Evolutionary conservation across 30 jellyfish, hydroid and myxozoan species (phyloP).

Genomic region (Pelagia noctiluca): DNA sequence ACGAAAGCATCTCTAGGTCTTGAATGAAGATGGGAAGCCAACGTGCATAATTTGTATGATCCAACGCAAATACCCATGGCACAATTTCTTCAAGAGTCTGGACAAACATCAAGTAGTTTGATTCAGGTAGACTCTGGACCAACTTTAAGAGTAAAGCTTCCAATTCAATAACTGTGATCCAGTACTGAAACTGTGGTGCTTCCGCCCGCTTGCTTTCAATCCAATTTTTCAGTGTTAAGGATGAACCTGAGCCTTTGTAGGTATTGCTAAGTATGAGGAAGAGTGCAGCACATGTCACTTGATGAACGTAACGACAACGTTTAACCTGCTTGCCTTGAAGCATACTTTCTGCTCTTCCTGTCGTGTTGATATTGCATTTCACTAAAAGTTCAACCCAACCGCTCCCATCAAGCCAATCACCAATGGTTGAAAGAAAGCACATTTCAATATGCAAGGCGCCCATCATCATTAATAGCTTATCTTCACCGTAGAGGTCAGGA

Average conservation of each 20-base stretch:
- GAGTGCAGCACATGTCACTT: constrained; percentile 48
- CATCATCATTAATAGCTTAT: constrained; percentile 22
- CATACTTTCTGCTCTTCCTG: constrained; percentile 47
- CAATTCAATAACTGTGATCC: constrained; percentile 42
- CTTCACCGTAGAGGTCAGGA: neutral
- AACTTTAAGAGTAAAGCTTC: constrained; percentile 16
- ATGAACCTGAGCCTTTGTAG: constrained; percentile 19
- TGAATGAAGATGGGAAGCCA: too few relatives aligned
- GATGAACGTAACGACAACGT: constrained; percentile 31
- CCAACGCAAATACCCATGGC: constrained; percentile 62
- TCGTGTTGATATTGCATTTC: constrained; percentile 34
- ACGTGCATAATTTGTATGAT: constrained; percentile 64
- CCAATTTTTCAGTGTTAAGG: too few relatives aligned
- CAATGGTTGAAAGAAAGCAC: constrained; percentile 48
- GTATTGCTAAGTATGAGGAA: constrained; percentile 1
- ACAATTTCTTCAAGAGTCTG: constrained; percentile 7
- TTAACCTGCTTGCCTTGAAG: constrained; percentile 9
- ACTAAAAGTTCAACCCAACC: constrained; percentile 66
- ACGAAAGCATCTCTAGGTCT: neutral
- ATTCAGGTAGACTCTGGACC: constrained; percentile 32
- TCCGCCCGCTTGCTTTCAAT: constrained; percentile 7
- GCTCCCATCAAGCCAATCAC: constrained; percentile 69
- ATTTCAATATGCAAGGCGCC: constrained; percentile 62
- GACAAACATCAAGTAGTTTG: constrained; percentile 25
- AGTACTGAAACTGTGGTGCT: constrained; percentile 32